These are phyloP conservation scores for Blera fallax DNA, from an alignment of 2,888 invertebrate species.

Conservation along the genomic window DNA sequence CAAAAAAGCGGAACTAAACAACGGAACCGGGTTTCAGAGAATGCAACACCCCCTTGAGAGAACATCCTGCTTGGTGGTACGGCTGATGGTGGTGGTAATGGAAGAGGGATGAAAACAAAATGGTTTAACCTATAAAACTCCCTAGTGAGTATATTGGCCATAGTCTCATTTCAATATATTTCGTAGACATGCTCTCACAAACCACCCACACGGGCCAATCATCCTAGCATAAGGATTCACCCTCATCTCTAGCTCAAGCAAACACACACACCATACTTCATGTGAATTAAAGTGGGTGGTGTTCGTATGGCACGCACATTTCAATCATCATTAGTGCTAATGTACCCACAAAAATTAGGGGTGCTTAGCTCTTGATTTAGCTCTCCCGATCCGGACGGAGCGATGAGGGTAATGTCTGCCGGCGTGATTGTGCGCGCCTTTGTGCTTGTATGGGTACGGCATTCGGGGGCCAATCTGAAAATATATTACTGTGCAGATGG, in stretches of 20 bases:
- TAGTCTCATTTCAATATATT: slow-evolving; percentile 57
- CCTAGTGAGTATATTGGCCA: slow-evolving; percentile 55
- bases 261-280: slow-evolving; percentile 34
- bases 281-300: slow-evolving; percentile 65
- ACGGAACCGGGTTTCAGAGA: slow-evolving; percentile 49
- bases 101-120: slow-evolving; percentile 69
- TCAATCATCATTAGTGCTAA: slow-evolving; percentile 82
- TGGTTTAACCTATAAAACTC: slow-evolving; percentile 72
- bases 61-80: slow-evolving; percentile 17
- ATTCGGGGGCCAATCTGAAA: slow-evolving; percentile 43
- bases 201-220: slow-evolving; percentile 60
- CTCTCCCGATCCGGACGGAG: slow-evolving; percentile 51
- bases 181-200: slow-evolving; percentile 37
- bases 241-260: background rate
- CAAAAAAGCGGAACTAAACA: slow-evolving; percentile 69
- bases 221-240: slow-evolving; percentile 32
- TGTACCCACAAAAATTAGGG: slow-evolving; percentile 82
- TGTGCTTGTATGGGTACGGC: slow-evolving; percentile 32
- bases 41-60: slow-evolving; percentile 46
- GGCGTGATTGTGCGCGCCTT: slow-evolving; percentile 63
- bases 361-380: slow-evolving; percentile 76
- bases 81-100: slow-evolving; percentile 11
- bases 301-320: slow-evolving; percentile 78
- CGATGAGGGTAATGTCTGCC: slow-evolving; percentile 60
- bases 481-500: slow-evolving; percentile 30